Percentiles rank a stretch among this genome's conserved stretches.
These are phyloP conservation scores for Collichthys lucidus DNA, from an alignment of 2,113 vertebrate genomes.

Conservation along the genomic window DNA sequence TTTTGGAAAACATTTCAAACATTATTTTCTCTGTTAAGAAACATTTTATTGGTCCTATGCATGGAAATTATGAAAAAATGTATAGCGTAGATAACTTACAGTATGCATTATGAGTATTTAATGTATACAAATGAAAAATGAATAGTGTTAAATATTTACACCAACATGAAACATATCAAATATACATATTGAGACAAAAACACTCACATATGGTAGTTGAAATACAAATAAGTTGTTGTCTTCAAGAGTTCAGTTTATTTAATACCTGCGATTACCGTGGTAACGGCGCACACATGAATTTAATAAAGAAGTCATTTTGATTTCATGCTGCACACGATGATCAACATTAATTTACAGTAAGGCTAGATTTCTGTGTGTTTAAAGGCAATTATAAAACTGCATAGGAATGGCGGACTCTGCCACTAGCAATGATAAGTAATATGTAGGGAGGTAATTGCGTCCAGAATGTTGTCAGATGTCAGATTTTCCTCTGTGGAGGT, in stretches of 20 bases:
- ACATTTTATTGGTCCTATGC: slow-evolving; percentile 9
- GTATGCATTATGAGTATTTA: neutral
- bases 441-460: no score
- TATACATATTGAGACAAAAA: no score
- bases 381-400: neutral
- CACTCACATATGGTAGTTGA: neutral
- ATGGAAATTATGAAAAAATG: neutral
- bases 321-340: neutral
- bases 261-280: neutral
- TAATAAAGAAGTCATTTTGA: neutral
- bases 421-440: no score
- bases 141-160: neutral
- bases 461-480: no score
- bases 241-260: neutral
- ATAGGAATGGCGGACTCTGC: no score
- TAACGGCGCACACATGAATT: neutral
- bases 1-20: slow-evolving; percentile 9
- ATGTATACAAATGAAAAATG: neutral
- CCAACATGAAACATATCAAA: neutral
- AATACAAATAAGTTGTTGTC: neutral
- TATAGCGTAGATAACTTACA: neutral
- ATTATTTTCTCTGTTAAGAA: slow-evolving; percentile 3
- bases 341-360: no score
- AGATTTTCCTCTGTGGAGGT: no score
- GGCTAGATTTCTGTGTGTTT: no score